These are phyloP conservation scores for Pantherophis alleghaniensis DNA, from an alignment of 2,797 vertebrate species.

Conservation along the genomic window DNA sequence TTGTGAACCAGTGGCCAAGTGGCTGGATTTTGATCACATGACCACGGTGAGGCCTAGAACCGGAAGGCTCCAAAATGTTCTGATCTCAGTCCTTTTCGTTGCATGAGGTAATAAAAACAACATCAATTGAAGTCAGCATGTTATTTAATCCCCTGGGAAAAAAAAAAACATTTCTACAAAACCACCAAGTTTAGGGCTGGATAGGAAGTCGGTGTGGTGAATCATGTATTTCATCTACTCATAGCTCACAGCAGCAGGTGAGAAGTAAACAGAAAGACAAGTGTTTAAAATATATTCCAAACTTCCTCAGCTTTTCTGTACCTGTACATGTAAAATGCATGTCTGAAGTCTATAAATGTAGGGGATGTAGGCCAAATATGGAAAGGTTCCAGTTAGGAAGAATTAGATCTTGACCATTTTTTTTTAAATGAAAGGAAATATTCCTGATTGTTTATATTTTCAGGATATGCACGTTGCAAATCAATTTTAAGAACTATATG, in stretches of 20 bases:
- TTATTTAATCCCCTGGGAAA: background rate
- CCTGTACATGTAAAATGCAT: conserved; percentile 53
- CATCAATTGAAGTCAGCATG: background rate
- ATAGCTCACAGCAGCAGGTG: conserved; percentile 48
- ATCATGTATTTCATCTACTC: conserved; percentile 42
- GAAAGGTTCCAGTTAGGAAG: conserved; percentile 14
- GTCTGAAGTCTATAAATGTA: conserved; percentile 21
- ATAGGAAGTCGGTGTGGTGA: conserved; percentile 19
- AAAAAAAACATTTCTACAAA: conserved; percentile 18
- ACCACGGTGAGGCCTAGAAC: no score
- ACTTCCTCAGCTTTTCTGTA: conserved; percentile 75
- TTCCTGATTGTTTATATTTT: conserved; percentile 4
- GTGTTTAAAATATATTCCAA: conserved; percentile 63
- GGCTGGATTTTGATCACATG: no score
- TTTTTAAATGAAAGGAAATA: conserved; percentile 39
- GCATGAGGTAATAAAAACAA: background rate
- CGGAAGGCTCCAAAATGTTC: no score
- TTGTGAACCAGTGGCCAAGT: no score
- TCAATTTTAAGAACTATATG: background rate
- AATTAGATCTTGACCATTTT: conserved; percentile 27
- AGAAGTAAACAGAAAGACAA: conserved; percentile 51
- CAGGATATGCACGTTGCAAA: background rate
- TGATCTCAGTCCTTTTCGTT: background rate
- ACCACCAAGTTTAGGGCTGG: background rate
- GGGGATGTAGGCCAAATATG: conserved; percentile 42